Evolutionary conservation across 2,113 vertebrate genomes (phyloP), one percentile per base, ranked within the genome.

Genomic region (Erythrocercus mccallii): DNA sequence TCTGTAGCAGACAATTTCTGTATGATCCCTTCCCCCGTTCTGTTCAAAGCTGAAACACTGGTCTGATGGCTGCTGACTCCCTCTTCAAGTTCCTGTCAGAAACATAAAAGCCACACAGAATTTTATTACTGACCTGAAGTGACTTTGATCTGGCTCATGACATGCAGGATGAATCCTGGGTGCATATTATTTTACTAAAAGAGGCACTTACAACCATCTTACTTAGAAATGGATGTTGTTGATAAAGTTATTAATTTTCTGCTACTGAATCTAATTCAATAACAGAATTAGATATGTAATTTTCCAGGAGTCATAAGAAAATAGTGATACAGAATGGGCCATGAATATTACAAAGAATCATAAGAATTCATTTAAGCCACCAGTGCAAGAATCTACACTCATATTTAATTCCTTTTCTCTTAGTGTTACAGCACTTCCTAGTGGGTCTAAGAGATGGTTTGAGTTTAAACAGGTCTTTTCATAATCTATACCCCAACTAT

Each of bases 41-140:
- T 98, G 95, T 97, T 98, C 27, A 99, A 48, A 1, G 92, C 94
- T 14, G 95, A 96, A 93, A 99, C 91, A 69, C 97, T 96, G 18
- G 95, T 88, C 95, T 99, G 98, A 96, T 99, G 99, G 93, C 96
- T 98, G 82, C 88, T 95, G 62, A 99, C 61, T 33, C 98, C 98
- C 64, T 99, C 99, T 89, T 99, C 99, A 19, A 99, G 98, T 65
- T 99, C 99, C 99, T 99, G 92, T 44, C 66, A 96, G 33, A 95
- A 92, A 95, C 33, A 71, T 15, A 87, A 89, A 93, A 76, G 21
- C 7, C 45, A 71, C 23, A 42, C 25, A 80, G 21, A 77, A 90
- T 89, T 88, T 88, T 87, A 53, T n/a, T 28, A 48, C 35, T 64
- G 19, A 81, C 77, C 31, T 61, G 53, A 82, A 62, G 19, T 28